phyloP scores from a whole-genome alignment of 2,797 vertebrate species.

The Acrocephalus scirpaceus region DNA sequence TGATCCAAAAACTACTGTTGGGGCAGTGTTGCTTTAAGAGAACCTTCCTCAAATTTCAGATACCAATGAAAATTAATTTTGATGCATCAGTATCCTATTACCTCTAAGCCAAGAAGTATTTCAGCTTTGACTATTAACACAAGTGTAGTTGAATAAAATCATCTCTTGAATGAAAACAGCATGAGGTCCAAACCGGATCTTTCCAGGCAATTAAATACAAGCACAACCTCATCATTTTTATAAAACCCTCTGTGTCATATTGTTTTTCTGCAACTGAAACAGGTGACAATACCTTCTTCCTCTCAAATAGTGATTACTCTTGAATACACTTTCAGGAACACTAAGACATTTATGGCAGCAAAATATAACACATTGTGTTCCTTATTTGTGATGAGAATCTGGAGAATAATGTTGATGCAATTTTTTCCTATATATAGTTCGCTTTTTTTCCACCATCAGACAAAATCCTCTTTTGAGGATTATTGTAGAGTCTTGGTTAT shows the following conservation, averaged over 20 bases:
- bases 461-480: background rate
- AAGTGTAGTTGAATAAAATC: background rate
- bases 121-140: background rate
- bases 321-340: background rate
- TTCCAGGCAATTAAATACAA: background rate
- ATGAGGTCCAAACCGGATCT: background rate
- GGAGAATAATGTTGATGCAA: background rate
- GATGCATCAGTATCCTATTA: background rate
- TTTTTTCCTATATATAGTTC: background rate
- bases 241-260: background rate
- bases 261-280: background rate
- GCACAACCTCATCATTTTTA: background rate
- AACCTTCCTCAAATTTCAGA: background rate
- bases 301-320: background rate
- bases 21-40: background rate
- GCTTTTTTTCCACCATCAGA: rapidly evolving
- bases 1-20: background rate
- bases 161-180: background rate
- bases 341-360: background rate
- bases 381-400: background rate
- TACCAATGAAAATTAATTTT: background rate
- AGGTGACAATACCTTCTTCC: background rate
- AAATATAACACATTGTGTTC: background rate
- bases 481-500: background rate
- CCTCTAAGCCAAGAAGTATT: background rate